Percentiles rank a stretch among this genome's conserved stretches.
These are phyloP conservation scores for Trididemnum nubilum DNA, from an alignment of 23 tunicate genomes.

Conservation along the genomic window DNA sequence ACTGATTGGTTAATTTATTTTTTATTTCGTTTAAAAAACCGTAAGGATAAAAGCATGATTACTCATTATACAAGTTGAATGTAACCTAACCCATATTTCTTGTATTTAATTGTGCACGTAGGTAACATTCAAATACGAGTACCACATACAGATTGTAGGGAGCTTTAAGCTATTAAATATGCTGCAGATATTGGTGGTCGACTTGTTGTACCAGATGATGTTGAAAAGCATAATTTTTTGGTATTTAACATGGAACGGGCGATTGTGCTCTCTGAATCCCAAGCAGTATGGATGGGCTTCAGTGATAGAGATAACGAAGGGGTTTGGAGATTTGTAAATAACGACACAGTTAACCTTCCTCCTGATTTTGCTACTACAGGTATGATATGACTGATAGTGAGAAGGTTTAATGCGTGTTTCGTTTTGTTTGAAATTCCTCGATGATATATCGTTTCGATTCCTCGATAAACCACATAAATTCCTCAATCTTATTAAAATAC, in stretches of 20 bases:
- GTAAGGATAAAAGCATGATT: too few relatives aligned
- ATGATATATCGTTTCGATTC: neutral
- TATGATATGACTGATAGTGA: neutral
- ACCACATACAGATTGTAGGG: too few relatives aligned
- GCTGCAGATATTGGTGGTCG: conserved; percentile 45
- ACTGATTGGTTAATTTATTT: too few relatives aligned
- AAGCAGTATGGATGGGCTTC: conserved; percentile 63
- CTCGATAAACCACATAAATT: too few relatives aligned
- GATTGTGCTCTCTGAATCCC: neutral
- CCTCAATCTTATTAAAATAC: too few relatives aligned
- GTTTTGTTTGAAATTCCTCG: neutral
- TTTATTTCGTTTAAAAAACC: too few relatives aligned
- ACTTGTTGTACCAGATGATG: conserved; percentile 44
- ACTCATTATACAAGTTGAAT: too few relatives aligned
- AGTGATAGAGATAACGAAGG: conserved; percentile 47
- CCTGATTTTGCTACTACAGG: conserved; percentile 37
- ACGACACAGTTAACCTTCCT: conserved; percentile 21
- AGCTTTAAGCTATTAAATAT: too few relatives aligned
- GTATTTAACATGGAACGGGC: neutral
- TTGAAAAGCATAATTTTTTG: conserved; percentile 34
- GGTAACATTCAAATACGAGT: too few relatives aligned
- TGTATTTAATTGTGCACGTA: too few relatives aligned
- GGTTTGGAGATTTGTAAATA: conserved; percentile 45
- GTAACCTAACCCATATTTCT: too few relatives aligned
- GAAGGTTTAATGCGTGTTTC: neutral